Base-by-base conservation (phyloP, 1,140 invertebrate genomes). In the Popillia japonica region DNA sequence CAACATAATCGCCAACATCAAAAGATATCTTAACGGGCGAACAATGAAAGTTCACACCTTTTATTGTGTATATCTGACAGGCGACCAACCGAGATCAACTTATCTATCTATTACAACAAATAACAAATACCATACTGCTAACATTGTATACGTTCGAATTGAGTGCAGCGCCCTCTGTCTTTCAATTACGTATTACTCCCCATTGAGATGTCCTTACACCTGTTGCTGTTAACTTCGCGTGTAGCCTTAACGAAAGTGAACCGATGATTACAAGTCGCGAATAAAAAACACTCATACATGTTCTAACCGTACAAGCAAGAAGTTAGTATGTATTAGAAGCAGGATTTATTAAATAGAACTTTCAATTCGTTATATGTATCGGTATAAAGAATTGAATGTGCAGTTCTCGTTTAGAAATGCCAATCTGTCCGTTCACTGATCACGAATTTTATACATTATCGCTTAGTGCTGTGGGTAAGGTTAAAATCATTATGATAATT, bases 401-500 rank as follows among this genome's bases (percentile, higher is more conserved):
- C 61, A 22, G 22, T 68, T 68, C 61, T 68, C 61, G 20, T 14
- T 34, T 68, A 68, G 22, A 68, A 68, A 68, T 68, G 61, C 61
- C 61, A 68, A 68, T 68, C 61, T 68, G 61, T 68, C 61, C 61
- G 61, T 68, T 68, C 61, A 22, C 61, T 34, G 61, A 68, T 68
- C 61, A 68, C 61, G 61, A 68, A 68, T 68, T 68, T 68, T 68
- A 68, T 68, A 68, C 27, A 68, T 68, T 55, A 55, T 55, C 48
- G 48, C 61, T n/a, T 34, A 20, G 17, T 68, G 61, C 61, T 22
- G 11, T 68, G 23, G n/a, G 61, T 68, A 68, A 68, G 61, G 61
- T 68, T 68, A 68, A 68, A 68, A 68, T 68, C 61, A 68, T 68
- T 68, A 68, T 68, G 61, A 68, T 68, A 68, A 68, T 68, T 68